Percentiles rank a stretch among this genome's conserved stretches.
These are phyloP conservation scores for Thaumatotibia leucotreta DNA, from an alignment of 1,140 invertebrate species.

Conservation along the genomic window DNA sequence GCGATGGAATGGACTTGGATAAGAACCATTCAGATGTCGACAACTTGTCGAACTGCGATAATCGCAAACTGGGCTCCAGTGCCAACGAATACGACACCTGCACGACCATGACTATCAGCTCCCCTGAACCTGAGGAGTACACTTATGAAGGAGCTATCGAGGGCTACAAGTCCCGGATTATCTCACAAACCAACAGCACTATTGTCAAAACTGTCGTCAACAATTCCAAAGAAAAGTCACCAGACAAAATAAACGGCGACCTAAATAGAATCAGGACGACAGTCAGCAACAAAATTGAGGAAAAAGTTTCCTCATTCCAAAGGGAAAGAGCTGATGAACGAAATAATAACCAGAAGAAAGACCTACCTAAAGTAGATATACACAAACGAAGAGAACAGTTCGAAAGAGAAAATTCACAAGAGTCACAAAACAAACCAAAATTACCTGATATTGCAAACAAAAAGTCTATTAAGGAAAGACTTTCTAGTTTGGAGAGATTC, in stretches of 20 bases:
- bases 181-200: constrained; percentile 69
- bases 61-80: constrained; percentile 70
- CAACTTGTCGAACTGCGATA: constrained; percentile 71
- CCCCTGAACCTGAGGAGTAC: constrained; percentile 84
- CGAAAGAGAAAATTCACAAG: constrained; percentile 79
- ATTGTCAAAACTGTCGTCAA: constrained; percentile 64
- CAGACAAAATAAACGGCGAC: constrained; percentile 64
- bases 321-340: constrained; percentile 59
- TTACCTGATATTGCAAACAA: constrained; percentile 79
- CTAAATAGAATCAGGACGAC: constrained; percentile 67
- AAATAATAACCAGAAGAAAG: constrained; percentile 75
- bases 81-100: constrained; percentile 79
- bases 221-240: constrained; percentile 65
- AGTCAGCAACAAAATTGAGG: constrained; percentile 74
- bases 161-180: constrained; percentile 86
- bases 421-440: constrained; percentile 69
- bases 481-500: constrained; percentile 81
- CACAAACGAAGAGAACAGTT: constrained; percentile 89
- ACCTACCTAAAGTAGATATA: constrained; percentile 87
- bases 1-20: constrained; percentile 80
- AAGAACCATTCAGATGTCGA: constrained; percentile 81
- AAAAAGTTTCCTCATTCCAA: constrained; percentile 74
- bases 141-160: constrained; percentile 92
- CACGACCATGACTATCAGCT: constrained; percentile 79
- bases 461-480: constrained; percentile 83